Percentiles rank a stretch among this genome's conserved stretches.
Conservation (phyloP, 2,888 invertebrate species). For the Microctonus brassicae region DNA sequence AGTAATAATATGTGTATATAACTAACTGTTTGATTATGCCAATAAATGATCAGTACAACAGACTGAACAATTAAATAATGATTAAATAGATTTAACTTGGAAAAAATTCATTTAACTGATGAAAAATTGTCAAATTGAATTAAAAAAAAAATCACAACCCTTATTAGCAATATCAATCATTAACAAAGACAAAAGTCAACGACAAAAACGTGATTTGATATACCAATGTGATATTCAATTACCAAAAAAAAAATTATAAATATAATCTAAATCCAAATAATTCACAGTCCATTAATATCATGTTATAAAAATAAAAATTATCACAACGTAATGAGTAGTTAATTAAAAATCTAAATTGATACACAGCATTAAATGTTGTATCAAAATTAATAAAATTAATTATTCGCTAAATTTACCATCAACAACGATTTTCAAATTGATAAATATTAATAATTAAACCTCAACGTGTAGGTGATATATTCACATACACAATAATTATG, state of each 20-base stretch:
- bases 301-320: not conserved
- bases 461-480: not conserved
- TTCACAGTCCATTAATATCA: not conserved
- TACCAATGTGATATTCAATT: not conserved
- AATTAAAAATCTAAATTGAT: not conserved
- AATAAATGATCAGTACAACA: not conserved
- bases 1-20: not conserved
- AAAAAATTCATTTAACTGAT: too few relatives aligned
- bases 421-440: not conserved
- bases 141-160: conserved; percentile 20
- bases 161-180: too few relatives aligned
- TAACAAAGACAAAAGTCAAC: too few relatives aligned
- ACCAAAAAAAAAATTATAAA: not conserved
- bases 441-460: not conserved
- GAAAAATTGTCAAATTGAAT: too few relatives aligned
- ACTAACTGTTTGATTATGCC: not conserved
- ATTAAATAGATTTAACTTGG: not conserved
- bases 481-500: not conserved
- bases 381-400: not conserved
- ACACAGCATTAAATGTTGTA: not conserved
- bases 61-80: not conserved
- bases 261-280: not conserved
- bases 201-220: too few relatives aligned
- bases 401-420: not conserved
- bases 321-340: not conserved